phyloP scores from a whole-genome alignment of 2,113 vertebrate genomes.

The Sula dactylatra region DNA sequence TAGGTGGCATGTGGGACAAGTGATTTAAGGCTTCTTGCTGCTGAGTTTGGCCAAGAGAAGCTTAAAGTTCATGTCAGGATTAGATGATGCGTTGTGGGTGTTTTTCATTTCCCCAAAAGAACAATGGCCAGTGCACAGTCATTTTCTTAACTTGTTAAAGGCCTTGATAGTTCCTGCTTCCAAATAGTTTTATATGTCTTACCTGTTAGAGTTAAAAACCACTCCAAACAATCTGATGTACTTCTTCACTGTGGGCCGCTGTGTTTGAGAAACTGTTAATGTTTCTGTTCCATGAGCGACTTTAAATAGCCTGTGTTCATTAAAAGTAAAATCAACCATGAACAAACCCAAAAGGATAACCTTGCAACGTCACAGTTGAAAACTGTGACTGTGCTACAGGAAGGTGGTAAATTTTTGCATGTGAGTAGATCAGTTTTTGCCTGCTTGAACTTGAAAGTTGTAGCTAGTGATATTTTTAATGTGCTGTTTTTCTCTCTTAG shows the following conservation, averaged over 20 bases:
- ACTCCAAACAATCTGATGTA: accelerated
- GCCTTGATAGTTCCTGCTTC: not conserved
- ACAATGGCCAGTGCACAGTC: not conserved
- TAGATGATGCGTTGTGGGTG: not conserved
- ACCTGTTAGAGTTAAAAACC: not conserved
- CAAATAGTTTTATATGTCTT: not conserved
- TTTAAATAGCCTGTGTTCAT: not conserved
- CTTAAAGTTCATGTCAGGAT: not conserved
- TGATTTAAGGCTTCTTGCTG: not conserved
- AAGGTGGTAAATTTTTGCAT: not conserved
- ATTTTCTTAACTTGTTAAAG: not conserved
- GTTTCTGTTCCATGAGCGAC: not conserved
- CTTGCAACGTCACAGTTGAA: not conserved
- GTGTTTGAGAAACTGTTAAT: not conserved
- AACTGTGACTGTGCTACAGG: not conserved
- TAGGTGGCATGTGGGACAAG: not conserved
- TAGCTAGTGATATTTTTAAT: not conserved
- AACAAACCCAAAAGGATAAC: not conserved
- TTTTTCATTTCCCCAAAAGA: not conserved
- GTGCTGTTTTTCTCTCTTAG: not conserved
- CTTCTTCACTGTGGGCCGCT: not conserved
- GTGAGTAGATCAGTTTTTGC: not conserved
- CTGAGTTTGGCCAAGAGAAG: not conserved
- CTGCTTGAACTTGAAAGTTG: not conserved
- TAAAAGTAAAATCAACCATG: not conserved